A percentile compares a stretch with the other conserved stretches of the same genome.
Conservation (phyloP, 2,888 invertebrate species). For the Phrixothrix hirtus region DNA sequence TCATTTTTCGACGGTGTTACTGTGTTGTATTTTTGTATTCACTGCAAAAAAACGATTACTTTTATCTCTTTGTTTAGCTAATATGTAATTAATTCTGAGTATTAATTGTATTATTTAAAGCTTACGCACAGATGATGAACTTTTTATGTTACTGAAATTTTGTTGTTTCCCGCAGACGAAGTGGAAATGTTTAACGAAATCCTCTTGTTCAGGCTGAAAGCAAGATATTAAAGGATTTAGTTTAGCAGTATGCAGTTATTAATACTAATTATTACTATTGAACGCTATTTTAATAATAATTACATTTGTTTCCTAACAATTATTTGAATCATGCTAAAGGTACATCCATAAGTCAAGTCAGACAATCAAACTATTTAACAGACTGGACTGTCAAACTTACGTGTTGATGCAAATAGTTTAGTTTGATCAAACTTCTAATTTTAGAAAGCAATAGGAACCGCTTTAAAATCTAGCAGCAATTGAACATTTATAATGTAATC, state of each 20-base stretch:
- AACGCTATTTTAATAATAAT: slow-evolving; percentile 32
- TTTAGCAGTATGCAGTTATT: slow-evolving; percentile 60
- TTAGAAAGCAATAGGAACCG: too few species aligned
- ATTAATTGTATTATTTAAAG: slow-evolving; percentile 54
- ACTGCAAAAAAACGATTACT: slow-evolving; percentile 46
- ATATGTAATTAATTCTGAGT: slow-evolving; percentile 44
- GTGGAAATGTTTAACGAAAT: slow-evolving; percentile 94
- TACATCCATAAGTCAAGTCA: too few species aligned
- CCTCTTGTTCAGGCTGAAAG: slow-evolving; percentile 98
- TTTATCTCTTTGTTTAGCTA: slow-evolving; percentile 51
- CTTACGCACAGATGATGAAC: slow-evolving; percentile 47
- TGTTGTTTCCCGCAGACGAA: slow-evolving; percentile 89
- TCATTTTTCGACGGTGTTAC: slow-evolving; percentile 88
- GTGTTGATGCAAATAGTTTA: too few species aligned
- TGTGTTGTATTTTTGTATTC: slow-evolving; percentile 69
- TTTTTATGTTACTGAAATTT: slow-evolving; percentile 61
- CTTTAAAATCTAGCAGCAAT: too few species aligned
- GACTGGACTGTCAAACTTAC: too few species aligned
- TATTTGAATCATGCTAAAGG: slow-evolving; percentile 40
- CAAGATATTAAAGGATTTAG: slow-evolving; percentile 97
- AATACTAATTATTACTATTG: slow-evolving; percentile 36
- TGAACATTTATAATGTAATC: too few species aligned
- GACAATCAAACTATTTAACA: too few species aligned
- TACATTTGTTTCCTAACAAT: slow-evolving; percentile 31
- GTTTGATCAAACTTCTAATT: too few species aligned